Conservation (phyloP, 2,888 invertebrate species). For the Cryptus armator region DNA sequence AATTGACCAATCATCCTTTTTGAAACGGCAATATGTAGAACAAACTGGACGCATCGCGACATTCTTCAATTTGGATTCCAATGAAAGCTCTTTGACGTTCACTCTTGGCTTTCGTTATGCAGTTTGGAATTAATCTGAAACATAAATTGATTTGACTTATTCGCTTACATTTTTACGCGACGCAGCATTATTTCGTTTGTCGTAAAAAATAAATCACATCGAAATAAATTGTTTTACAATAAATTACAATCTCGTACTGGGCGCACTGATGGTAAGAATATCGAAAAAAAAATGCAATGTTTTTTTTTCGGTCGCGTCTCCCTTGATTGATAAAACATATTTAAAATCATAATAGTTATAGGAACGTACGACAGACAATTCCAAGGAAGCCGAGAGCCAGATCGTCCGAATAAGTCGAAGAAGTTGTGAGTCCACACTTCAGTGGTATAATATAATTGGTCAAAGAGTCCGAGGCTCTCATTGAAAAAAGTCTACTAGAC, state of each 20-base stretch:
- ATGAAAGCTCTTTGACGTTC: constrained; percentile 97
- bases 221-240: constrained; percentile 99
- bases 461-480: constrained; percentile 95
- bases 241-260: constrained; percentile 98
- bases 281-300: not conserved
- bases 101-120: constrained; percentile 99
- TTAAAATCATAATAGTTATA: constrained; percentile 84
- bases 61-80: constrained; percentile 97
- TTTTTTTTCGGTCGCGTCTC: no score
- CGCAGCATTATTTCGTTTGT: no score
- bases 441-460: constrained; percentile 98
- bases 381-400: constrained; percentile 97
- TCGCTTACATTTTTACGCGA: no score
- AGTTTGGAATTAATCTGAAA: constrained; percentile 93
- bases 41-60: constrained; percentile 97
- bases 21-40: constrained; percentile 98
- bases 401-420: constrained; percentile 98
- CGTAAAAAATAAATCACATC: no score
- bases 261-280: constrained; percentile 89
- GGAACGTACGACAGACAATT: constrained; percentile 97
- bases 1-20: constrained; percentile 97
- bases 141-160: constrained; percentile 29
- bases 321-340: not conserved
- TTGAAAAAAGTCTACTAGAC: constrained; percentile 91
- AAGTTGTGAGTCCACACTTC: constrained; percentile 97